These are phyloP conservation scores for Halichoeres trimaculatus DNA, from an alignment of 2,113 vertebrate genomes.

Conservation along the genomic window DNA sequence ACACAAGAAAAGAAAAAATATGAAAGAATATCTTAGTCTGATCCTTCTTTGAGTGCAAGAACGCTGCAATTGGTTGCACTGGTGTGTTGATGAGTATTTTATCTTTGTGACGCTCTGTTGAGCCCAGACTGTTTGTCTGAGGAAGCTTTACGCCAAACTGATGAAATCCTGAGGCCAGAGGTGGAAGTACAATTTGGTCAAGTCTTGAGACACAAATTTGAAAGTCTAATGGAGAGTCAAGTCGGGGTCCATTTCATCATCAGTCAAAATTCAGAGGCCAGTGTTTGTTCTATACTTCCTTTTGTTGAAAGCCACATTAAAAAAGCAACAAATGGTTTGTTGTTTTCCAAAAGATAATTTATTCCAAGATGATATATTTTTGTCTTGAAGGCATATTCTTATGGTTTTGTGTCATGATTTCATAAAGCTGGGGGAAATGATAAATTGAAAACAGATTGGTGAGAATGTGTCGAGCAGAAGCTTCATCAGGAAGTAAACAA, in stretches of 20 bases:
- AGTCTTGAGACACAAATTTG: background rate
- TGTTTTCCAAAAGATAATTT: background rate
- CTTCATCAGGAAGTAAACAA: too few relatives aligned
- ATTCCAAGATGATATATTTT: background rate
- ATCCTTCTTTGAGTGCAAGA: conserved; percentile 24
- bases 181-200: background rate
- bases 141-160: conserved; percentile 20
- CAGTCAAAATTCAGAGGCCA: background rate
- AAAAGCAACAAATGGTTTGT: background rate
- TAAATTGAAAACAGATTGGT: background rate
- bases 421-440: too few relatives aligned
- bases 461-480: too few relatives aligned
- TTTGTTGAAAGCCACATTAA: background rate
- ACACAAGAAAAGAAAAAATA: conserved; percentile 36
- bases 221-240: conserved; percentile 2
- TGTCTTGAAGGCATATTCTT: background rate
- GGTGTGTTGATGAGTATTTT: conserved; percentile 6
- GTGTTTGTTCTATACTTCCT: background rate
- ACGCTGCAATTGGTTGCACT: conserved; percentile 1
- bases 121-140: conserved; percentile 4
- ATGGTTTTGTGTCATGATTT: background rate
- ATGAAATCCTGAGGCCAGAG: conserved; percentile 10
- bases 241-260: background rate
- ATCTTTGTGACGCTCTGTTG: conserved; percentile 7
- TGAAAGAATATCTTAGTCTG: conserved; percentile 13